Conservation (phyloP, 2,797 vertebrate species). For the Acropternis orthonyx region DNA sequence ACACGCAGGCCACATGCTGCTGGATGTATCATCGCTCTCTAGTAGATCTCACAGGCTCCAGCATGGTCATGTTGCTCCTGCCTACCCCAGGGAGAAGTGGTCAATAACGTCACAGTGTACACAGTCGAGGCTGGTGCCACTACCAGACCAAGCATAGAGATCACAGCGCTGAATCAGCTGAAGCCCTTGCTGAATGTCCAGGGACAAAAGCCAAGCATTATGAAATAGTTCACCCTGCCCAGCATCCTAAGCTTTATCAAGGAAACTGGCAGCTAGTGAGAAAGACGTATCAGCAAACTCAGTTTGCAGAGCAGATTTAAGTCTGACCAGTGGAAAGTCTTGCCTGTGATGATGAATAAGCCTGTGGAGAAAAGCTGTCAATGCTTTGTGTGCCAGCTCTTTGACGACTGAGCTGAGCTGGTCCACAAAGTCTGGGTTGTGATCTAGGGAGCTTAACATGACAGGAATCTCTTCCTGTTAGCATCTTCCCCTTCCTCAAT, state of each 20-base stretch:
- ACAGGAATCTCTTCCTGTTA: background rate
- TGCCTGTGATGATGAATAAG: background rate
- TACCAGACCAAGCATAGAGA: background rate
- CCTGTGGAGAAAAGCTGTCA: background rate
- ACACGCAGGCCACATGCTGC: background rate
- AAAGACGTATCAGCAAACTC: background rate
- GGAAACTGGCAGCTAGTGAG: background rate
- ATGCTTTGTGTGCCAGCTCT: background rate
- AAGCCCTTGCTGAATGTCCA: accelerated
- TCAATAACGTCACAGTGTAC: accelerated
- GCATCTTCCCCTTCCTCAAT: background rate
- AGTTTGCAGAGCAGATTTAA: background rate
- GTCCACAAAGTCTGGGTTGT: background rate
- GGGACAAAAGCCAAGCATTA: background rate
- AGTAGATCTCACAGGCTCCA: background rate
- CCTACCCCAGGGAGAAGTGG: background rate
- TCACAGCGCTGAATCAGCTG: background rate
- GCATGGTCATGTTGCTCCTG: accelerated
- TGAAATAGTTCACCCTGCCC: background rate
- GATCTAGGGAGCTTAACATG: background rate
- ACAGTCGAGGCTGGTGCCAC: background rate
- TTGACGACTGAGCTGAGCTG: background rate
- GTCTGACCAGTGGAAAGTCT: background rate
- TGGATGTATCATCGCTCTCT: background rate
- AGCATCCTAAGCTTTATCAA: background rate